Evolutionary conservation across 2,888 invertebrate genomes (phyloP).

Genomic region (Leptinotarsa rubiginosa): DNA sequence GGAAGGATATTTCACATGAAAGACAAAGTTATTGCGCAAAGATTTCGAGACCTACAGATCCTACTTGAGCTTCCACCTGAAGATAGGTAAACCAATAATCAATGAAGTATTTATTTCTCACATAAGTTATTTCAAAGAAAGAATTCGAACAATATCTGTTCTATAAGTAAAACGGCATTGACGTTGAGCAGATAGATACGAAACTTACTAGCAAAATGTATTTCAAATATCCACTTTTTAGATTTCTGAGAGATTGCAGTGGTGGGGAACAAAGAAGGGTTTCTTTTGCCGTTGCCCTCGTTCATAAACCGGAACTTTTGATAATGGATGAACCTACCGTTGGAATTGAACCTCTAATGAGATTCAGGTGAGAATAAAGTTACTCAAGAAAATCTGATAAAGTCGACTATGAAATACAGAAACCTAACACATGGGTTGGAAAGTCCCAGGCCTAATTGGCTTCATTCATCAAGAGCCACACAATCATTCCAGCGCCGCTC

Average conservation of each 20-base stretch:
- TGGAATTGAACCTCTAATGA: slow-evolving; percentile 90
- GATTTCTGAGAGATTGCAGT: slow-evolving; percentile 77
- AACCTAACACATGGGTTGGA: too few relatives aligned
- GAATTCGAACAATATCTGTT: too few relatives aligned
- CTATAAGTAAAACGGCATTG: too few relatives aligned
- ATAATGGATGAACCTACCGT: slow-evolving; percentile 95
- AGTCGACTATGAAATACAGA: too few relatives aligned
- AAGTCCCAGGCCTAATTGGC: too few relatives aligned
- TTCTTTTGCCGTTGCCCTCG: slow-evolving; percentile 88
- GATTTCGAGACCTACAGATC: slow-evolving; percentile 76
- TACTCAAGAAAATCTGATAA: not conserved
- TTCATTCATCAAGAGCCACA: too few relatives aligned
- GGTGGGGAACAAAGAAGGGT: slow-evolving; percentile 93
- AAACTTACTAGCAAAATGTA: too few relatives aligned
- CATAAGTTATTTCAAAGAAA: too few relatives aligned
- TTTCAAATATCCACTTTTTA: slow-evolving; percentile 36
- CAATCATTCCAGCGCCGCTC: too few relatives aligned
- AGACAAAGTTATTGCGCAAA: slow-evolving; percentile 72
- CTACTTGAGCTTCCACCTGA: slow-evolving; percentile 83
- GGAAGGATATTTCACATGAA: slow-evolving; percentile 86
- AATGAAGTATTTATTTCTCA: too few relatives aligned
- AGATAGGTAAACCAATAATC: slow-evolving; percentile 63
- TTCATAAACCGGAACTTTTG: slow-evolving; percentile 88
- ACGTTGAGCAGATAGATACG: too few relatives aligned
- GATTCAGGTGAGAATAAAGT: slow-evolving; percentile 74